Evolutionary conservation across 2,113 vertebrate species (phyloP).

Genomic region (Nesoenas mayeri): DNA sequence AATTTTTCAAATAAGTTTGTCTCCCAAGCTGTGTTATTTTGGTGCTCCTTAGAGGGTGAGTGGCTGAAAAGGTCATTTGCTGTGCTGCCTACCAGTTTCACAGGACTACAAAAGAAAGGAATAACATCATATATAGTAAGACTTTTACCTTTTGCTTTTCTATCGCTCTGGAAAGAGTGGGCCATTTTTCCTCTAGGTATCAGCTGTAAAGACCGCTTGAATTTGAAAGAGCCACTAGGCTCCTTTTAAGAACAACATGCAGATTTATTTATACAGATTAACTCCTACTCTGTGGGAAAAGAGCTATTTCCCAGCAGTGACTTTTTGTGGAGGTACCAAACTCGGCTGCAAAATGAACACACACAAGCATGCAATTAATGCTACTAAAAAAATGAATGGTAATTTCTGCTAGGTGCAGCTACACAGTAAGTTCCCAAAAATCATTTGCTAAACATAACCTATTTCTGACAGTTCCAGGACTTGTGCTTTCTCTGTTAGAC

Average conservation of each 20-base stretch:
- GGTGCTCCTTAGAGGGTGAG: background rate
- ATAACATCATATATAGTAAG: background rate
- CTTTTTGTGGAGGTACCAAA: background rate
- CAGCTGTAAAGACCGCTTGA: background rate
- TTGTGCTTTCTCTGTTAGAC: background rate
- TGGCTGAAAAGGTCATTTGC: slow-evolving; percentile 29
- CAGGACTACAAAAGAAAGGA: slow-evolving; percentile 49
- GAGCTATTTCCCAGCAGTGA: background rate
- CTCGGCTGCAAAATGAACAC: background rate
- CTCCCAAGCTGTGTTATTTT: background rate
- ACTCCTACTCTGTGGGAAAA: rapidly evolving
- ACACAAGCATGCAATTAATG: background rate
- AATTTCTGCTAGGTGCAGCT: background rate
- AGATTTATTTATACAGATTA: background rate
- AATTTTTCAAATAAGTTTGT: slow-evolving; percentile 5
- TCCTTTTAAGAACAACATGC: background rate
- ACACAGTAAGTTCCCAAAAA: rapidly evolving
- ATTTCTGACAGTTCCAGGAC: background rate
- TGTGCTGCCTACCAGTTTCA: slow-evolving; percentile 43
- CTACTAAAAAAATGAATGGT: background rate
- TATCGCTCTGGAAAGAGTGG: background rate
- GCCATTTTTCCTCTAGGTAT: background rate
- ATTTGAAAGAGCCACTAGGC: background rate
- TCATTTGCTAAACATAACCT: background rate
- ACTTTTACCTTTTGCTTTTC: background rate